These are phyloP conservation scores for Dicranocentrus wangi DNA, from an alignment of 2,888 invertebrate genomes.

Conservation along the genomic window DNA sequence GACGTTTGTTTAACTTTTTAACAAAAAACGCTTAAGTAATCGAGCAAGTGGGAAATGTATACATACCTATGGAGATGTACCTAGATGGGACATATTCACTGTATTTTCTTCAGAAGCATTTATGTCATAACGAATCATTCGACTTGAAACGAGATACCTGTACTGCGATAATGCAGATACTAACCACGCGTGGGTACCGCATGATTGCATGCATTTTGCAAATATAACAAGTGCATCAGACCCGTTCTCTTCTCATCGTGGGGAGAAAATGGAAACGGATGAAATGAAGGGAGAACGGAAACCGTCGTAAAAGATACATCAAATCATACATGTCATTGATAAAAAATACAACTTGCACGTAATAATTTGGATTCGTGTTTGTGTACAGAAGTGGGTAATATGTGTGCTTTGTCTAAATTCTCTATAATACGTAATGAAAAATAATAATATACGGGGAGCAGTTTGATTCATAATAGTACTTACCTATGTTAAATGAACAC, in stretches of 20 bases:
- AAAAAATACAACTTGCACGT: not conserved
- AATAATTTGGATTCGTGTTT: no score
- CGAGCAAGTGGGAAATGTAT: not conserved
- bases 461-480: not conserved
- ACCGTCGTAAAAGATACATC: not conserved
- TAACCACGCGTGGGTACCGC: not conserved
- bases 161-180: no score
- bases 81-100: not conserved
- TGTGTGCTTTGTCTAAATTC: not conserved
- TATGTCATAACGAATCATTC: no score
- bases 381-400: not conserved
- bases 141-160: no score
- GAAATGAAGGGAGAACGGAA: not conserved
- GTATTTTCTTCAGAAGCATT: not conserved
- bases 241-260: not conserved
- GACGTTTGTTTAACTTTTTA: not conserved
- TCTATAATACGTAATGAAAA: conserved; percentile 8
- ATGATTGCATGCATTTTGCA: conserved; percentile 1
- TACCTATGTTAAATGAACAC: conserved; percentile 5
- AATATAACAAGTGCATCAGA: not conserved
- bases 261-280: not conserved
- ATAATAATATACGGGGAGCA: conserved; percentile 1
- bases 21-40: not conserved
- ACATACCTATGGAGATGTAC: not conserved
- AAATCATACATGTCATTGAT: not conserved